Percentiles rank a stretch among this genome's conserved stretches.
phyloP scores from a whole-genome alignment of 1,140 invertebrate species.

The Geopemphigus sp. region DNA sequence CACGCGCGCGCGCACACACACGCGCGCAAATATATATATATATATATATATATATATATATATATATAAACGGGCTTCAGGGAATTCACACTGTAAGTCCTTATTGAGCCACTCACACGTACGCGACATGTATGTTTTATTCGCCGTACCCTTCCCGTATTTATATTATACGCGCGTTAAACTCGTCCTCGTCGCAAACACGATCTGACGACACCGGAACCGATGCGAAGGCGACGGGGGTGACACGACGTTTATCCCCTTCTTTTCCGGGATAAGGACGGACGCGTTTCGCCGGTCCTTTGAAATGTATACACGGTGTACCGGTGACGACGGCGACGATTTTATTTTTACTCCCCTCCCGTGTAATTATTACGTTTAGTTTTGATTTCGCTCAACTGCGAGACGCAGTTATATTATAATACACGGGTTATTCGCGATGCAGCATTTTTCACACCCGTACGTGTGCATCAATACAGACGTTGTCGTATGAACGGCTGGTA shows the following conservation, averaged over 20 bases:
- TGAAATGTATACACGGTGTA: not conserved
- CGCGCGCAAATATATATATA: too few relatives aligned
- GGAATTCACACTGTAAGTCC: slow-evolving; percentile 5
- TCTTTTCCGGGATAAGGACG: not conserved
- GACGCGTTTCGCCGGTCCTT: not conserved
- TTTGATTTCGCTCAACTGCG: too few relatives aligned
- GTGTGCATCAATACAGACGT: too few relatives aligned
- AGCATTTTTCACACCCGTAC: too few relatives aligned
- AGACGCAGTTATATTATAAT: too few relatives aligned
- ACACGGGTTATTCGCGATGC: too few relatives aligned
- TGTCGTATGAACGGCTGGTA: too few relatives aligned
- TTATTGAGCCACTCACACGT: not conserved
- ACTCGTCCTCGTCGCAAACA: too few relatives aligned
- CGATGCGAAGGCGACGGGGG: too few relatives aligned
- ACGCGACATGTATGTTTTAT: not conserved
- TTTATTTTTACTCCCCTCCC: not conserved
- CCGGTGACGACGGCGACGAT: not conserved
- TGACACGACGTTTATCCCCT: not conserved
- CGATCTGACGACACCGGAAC: too few relatives aligned
- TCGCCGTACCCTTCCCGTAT: not conserved
- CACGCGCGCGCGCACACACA: not conserved
- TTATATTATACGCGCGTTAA: not conserved
- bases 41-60: not conserved
- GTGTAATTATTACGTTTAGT: too few relatives aligned
- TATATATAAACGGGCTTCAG: not conserved